phyloP scores from a whole-genome alignment of 1,140 invertebrate genomes.

The Lamellibrachia luymesi region DNA sequence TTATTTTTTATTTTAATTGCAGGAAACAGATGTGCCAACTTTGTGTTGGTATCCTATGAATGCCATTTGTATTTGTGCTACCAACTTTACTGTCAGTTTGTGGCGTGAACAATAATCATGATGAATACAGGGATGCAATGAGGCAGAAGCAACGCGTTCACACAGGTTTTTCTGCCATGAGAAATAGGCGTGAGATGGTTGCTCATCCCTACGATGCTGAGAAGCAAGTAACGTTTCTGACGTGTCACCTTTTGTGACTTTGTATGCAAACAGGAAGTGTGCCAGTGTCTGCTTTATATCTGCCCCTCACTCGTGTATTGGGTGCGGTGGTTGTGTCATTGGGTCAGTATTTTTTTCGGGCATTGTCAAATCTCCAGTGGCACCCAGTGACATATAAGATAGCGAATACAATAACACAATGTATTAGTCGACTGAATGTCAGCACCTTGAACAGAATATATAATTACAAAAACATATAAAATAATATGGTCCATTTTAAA shows the following conservation, averaged over 20 bases:
- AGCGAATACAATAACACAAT: too few species aligned
- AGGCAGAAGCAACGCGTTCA: not conserved
- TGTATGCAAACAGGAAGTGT: not conserved
- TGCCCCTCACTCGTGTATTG: not conserved
- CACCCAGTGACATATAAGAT: too few species aligned
- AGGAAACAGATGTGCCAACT: too few species aligned
- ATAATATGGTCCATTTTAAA: too few species aligned
- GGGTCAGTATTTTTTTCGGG: not conserved
- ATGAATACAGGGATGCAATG: not conserved
- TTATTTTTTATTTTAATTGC: too few species aligned
- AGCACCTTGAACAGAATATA: too few species aligned
- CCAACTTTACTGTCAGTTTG: not conserved
- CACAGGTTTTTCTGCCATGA: not conserved
- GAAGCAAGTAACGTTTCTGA: not conserved
- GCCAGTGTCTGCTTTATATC: not conserved
- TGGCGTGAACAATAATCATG: not conserved
- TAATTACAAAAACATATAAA: too few species aligned
- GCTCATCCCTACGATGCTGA: not conserved
- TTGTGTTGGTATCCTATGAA: not conserved
- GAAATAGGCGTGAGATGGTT: not conserved
- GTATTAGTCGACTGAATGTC: too few species aligned
- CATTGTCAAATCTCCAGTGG: not conserved
- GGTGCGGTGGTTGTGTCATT: not conserved
- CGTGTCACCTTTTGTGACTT: not conserved
- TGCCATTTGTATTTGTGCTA: not conserved